A percentile compares a stretch with the other conserved stretches of the same genome.
These are phyloP conservation scores for Nothoprocta pentlandii DNA, from an alignment of 2,113 vertebrate genomes.

Conservation along the genomic window DNA sequence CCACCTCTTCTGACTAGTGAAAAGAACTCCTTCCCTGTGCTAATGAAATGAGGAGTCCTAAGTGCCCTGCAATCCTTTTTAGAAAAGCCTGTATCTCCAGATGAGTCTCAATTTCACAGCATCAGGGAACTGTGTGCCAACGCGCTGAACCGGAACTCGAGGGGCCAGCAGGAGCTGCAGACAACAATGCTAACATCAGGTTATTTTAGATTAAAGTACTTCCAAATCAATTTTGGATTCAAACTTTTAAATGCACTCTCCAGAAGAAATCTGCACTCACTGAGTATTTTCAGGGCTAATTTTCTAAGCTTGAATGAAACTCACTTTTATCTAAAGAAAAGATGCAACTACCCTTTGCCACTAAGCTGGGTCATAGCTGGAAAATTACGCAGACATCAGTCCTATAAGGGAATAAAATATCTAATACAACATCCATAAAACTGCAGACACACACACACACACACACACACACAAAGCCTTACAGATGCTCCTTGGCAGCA, in stretches of 20 bases:
- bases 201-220: constrained; percentile 83
- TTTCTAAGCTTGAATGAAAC: constrained; percentile 58
- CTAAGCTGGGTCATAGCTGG: background rate
- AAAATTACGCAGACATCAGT: constrained; percentile 7
- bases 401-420: constrained; percentile 2
- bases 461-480: background rate
- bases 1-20: constrained; percentile 42
- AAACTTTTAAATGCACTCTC: constrained; percentile 82
- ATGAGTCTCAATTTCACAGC: constrained; percentile 84
- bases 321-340: constrained; percentile 44
- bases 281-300: constrained; percentile 67
- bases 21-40: constrained; percentile 64
- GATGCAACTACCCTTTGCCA: constrained; percentile 33
- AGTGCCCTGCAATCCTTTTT: constrained; percentile 73
- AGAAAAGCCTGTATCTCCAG: constrained; percentile 73
- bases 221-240: constrained; percentile 86
- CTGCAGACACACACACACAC: background rate
- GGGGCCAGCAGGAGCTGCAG: constrained; percentile 78
- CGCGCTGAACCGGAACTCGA: constrained; percentile 79
- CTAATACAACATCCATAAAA: background rate
- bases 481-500: background rate
- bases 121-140: constrained; percentile 79
- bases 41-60: constrained; percentile 78
- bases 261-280: constrained; percentile 68
- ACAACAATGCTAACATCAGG: constrained; percentile 77